These are phyloP conservation scores for Zelostemma sp. DNA, from an alignment of 1,140 invertebrate genomes.

Conservation along the genomic window DNA sequence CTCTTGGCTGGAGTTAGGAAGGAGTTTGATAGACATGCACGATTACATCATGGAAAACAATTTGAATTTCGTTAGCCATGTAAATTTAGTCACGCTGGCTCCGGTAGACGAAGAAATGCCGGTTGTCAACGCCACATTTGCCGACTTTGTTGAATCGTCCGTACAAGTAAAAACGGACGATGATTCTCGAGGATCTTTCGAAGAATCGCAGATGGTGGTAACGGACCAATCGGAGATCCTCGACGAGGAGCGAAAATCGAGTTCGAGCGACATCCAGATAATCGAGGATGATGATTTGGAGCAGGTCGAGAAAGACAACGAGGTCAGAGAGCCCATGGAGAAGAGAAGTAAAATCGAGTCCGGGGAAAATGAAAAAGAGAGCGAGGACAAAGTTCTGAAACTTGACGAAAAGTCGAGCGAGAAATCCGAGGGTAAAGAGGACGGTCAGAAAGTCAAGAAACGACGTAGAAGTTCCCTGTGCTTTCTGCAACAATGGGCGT, in stretches of 20 bases:
- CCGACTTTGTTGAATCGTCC: no score
- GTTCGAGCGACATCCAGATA: conserved; percentile 59
- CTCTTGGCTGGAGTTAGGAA: conserved; percentile 78
- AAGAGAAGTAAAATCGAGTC: conserved; percentile 8
- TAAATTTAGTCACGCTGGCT: conserved; percentile 17
- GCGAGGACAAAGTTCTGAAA: conserved; percentile 46
- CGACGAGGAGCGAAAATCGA: conserved; percentile 55
- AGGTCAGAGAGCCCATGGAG: conserved; percentile 10
- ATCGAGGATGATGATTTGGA: conserved; percentile 62
- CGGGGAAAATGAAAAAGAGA: conserved; percentile 31
- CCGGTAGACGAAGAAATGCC: conserved; percentile 50
- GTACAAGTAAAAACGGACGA: neutral
- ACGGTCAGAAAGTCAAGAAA: conserved; percentile 71
- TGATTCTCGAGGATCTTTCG: neutral
- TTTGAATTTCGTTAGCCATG: conserved; percentile 61
- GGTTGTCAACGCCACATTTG: no score
- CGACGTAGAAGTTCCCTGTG: conserved; percentile 77
- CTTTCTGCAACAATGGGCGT: conserved; percentile 79
- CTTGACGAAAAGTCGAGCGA: conserved; percentile 60
- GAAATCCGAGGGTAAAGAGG: conserved; percentile 63
- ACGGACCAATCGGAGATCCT: neutral
- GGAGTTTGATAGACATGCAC: conserved; percentile 77
- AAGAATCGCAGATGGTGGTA: neutral
- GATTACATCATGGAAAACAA: conserved; percentile 75
- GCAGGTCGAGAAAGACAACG: conserved; percentile 22